phyloP scores from a whole-genome alignment of 2,888 invertebrate genomes.

The Eupithecia exiguata region DNA sequence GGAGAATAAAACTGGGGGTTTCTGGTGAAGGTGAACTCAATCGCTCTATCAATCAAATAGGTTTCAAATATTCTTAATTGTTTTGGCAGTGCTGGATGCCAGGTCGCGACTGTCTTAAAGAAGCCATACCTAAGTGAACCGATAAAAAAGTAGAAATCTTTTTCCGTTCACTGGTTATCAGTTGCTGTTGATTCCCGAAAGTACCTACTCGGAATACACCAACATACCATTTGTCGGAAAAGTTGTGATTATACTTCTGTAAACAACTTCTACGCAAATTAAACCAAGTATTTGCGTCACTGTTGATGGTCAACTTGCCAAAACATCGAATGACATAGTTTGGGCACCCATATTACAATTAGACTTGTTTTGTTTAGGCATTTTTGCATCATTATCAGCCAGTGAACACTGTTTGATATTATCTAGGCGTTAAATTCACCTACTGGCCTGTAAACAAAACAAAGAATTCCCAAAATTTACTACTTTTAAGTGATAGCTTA shows the following conservation, averaged over 20 bases:
- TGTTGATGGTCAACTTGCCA: constrained; percentile 7
- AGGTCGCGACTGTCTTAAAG: no score
- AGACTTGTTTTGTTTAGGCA: background rate
- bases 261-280: constrained; percentile 5
- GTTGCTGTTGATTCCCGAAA: no score
- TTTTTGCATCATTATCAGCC: constrained; percentile 2
- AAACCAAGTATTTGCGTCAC: constrained; percentile 7
- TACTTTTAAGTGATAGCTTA: background rate
- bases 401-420: background rate
- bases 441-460: background rate
- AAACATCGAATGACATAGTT: constrained; percentile 7
- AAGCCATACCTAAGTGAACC: no score
- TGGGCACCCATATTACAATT: background rate
- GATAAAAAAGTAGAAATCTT: no score
- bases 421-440: background rate
- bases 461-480: background rate
- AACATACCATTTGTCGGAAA: background rate
- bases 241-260: background rate
- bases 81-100: no score
- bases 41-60: no score
- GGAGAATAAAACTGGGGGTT: no score
- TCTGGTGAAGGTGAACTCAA: no score
- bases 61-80: no score
- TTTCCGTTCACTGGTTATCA: no score
- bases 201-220: background rate